Evolutionary conservation across 2,797 vertebrate genomes (phyloP).

Genomic region (Molothrus aeneus): DNA sequence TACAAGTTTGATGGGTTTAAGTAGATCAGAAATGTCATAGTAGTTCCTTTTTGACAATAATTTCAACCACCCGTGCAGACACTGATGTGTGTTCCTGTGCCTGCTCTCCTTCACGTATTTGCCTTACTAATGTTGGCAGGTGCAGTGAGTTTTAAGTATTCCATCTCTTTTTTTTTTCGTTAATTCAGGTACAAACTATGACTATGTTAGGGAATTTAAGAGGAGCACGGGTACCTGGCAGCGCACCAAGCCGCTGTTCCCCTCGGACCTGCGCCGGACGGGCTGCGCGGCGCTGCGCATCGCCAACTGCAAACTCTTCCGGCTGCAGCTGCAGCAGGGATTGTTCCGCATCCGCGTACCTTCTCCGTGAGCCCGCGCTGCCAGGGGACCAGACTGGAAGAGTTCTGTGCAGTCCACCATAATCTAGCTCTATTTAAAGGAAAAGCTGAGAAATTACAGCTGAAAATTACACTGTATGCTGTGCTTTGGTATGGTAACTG

Average conservation of each 20-base stretch:
- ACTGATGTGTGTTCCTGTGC: neutral
- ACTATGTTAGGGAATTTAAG: slow-evolving; percentile 96
- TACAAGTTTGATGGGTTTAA: neutral
- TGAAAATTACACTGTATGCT: slow-evolving; percentile 68
- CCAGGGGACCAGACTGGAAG: slow-evolving; percentile 20
- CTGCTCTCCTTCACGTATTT: accelerated
- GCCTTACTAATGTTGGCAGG: neutral
- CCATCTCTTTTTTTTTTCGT: neutral
- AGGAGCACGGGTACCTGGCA: slow-evolving; percentile 96
- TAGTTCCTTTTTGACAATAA: neutral
- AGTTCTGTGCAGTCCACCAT: slow-evolving; percentile 33
- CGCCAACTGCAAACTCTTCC: slow-evolving; percentile 96
- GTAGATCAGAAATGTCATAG: neutral
- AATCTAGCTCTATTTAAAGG: slow-evolving; percentile 64
- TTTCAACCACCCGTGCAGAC: neutral
- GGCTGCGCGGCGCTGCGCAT: slow-evolving; percentile 90
- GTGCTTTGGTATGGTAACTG: slow-evolving; percentile 72
- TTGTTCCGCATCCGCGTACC: slow-evolving; percentile 88
- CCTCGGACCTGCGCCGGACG: slow-evolving; percentile 90
- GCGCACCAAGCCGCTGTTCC: slow-evolving; percentile 87
- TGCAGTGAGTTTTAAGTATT: neutral
- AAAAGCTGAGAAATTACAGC: slow-evolving; percentile 68
- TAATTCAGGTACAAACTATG: slow-evolving; percentile 87
- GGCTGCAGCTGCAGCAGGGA: slow-evolving; percentile 92
- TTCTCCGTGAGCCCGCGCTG: slow-evolving; percentile 70